Percentiles rank a stretch among this genome's conserved stretches.
phyloP scores from a whole-genome alignment of 2,888 invertebrate species.

The Nowickia ferox region DNA sequence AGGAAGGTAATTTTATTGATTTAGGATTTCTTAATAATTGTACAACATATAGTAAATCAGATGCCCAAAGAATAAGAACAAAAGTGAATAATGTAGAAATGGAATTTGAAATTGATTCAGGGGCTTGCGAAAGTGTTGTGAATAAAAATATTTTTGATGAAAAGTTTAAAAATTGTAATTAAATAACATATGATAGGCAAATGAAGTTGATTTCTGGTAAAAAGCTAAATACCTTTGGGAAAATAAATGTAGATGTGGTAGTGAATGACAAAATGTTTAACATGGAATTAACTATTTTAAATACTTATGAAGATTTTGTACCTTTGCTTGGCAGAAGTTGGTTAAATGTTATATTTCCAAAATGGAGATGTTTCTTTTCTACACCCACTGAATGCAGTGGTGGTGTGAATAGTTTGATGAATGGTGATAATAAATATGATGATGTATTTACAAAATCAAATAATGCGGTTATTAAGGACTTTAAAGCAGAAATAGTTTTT shows the following conservation, averaged over 20 bases:
- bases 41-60: too few relatives aligned
- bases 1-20: constrained; percentile 12
- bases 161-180: constrained; percentile 38
- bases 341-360: constrained; percentile 51
- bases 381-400: too few relatives aligned
- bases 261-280: constrained; percentile 20
- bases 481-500: constrained; percentile 25
- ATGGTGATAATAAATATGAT: constrained; percentile 13
- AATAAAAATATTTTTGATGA: constrained; percentile 30
- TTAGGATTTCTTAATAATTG: constrained; percentile 25
- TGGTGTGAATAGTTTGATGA: constrained; percentile 11
- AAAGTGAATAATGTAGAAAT: constrained; percentile 25
- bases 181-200: background rate
- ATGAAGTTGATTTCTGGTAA: constrained; percentile 50
- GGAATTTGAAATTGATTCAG: constrained; percentile 63
- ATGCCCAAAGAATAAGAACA: constrained; percentile 4
- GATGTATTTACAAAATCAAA: constrained; percentile 18
- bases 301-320: constrained; percentile 50
- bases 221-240: constrained; percentile 49
- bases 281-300: constrained; percentile 51
- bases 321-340: constrained; percentile 61
- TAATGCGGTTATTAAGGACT: constrained; percentile 21
- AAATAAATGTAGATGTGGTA: constrained; percentile 29
- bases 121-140: constrained; percentile 58
- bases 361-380: constrained; percentile 37